Evolutionary conservation across 2,113 vertebrate genomes (phyloP).

Genomic region (Megalops atlanticus): DNA sequence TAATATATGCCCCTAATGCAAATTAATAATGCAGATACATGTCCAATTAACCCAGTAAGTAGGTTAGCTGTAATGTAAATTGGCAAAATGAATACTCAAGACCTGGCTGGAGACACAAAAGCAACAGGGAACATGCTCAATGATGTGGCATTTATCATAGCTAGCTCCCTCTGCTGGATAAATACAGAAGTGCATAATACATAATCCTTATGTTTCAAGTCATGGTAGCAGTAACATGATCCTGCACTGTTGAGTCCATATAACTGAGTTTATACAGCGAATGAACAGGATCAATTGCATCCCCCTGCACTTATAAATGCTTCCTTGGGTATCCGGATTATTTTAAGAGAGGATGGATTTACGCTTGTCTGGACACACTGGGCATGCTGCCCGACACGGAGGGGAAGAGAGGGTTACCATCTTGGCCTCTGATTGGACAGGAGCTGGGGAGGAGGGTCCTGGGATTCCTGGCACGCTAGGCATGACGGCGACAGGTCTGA

Average conservation of each 20-base stretch:
- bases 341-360: background rate
- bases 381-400: background rate
- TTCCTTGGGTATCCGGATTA: background rate
- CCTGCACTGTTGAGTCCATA: background rate
- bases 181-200: constrained; percentile 25
- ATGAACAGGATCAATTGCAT: background rate
- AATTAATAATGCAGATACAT: background rate
- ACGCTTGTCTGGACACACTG: background rate
- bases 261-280: background rate
- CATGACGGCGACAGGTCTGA: constrained; percentile 99
- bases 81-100: background rate
- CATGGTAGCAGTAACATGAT: background rate
- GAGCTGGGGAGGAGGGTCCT: constrained; percentile 92
- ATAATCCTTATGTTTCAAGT: background rate
- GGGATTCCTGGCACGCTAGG: constrained; percentile 97
- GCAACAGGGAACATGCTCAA: background rate
- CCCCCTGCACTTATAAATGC: background rate
- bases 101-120: background rate
- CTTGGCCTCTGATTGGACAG: constrained; percentile 96
- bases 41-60: background rate
- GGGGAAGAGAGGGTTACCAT: constrained; percentile 77
- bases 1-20: background rate
- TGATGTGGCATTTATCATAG: background rate
- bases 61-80: background rate
- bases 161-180: constrained; percentile 41